Percentiles rank a stretch among this genome's conserved stretches.
These are phyloP conservation scores for Cephus pulcher DNA, from an alignment of 2,888 invertebrate genomes.

Conservation along the genomic window DNA sequence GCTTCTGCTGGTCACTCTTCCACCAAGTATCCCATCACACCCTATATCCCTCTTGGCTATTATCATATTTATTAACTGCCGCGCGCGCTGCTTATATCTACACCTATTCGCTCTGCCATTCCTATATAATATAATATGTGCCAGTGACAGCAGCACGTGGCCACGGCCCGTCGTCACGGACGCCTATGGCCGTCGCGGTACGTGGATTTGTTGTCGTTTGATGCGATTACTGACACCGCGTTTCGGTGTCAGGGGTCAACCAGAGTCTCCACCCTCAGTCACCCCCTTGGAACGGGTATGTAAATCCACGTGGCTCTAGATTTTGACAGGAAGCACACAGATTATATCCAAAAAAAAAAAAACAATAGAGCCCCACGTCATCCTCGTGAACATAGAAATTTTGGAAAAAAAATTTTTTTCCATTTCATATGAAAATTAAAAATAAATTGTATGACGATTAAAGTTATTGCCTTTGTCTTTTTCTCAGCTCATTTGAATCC, in stretches of 20 bases:
- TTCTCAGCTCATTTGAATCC: not conserved
- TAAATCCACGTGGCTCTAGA: not conserved
- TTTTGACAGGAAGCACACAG: not conserved
- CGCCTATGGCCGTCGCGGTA: slow-evolving; percentile 15
- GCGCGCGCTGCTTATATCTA: slow-evolving; percentile 59
- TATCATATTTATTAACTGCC: slow-evolving; percentile 67
- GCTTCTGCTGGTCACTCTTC: slow-evolving; percentile 64
- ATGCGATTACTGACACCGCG: slow-evolving; percentile 44
- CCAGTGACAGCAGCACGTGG: slow-evolving; percentile 65
- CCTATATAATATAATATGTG: slow-evolving; percentile 64
- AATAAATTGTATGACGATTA: not conserved
- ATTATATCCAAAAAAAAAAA: not conserved
- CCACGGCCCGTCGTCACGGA: slow-evolving; percentile 27
- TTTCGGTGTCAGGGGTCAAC: not conserved
- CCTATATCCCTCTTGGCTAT: slow-evolving; percentile 47
- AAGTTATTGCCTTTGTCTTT: not conserved
- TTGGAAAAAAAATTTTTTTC: not conserved
- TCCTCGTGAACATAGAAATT: too few relatives aligned
- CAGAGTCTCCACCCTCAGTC: not conserved
- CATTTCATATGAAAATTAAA: not conserved
- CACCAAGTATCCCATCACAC: slow-evolving; percentile 53
- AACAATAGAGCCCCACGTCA: not conserved
- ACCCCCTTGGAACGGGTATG: not conserved
- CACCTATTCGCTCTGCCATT: slow-evolving; percentile 61
- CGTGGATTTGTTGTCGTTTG: slow-evolving; percentile 45